Conservation (phyloP, 2,888 invertebrate species). For the Xylota sylvarum region DNA sequence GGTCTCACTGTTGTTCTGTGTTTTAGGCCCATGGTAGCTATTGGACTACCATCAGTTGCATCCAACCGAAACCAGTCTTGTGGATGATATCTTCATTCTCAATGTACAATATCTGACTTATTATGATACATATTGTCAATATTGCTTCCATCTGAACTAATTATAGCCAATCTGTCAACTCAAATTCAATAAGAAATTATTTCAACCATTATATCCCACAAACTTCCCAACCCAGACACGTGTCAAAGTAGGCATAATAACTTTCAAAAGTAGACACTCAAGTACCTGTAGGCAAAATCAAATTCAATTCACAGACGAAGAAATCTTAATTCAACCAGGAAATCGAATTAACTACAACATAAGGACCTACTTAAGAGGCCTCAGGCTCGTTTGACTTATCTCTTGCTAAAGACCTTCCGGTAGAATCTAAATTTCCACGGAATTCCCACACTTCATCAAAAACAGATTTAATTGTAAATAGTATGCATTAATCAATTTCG, state of each 20-base stretch:
- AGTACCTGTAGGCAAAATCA: not conserved
- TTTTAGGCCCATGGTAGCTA: no score
- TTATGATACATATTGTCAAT: no score
- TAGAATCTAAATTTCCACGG: not conserved
- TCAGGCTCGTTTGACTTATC: not conserved
- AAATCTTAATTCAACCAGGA: not conserved
- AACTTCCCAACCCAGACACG: not conserved
- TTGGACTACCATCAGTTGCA: no score
- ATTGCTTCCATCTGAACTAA: no score
- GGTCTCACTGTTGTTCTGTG: no score
- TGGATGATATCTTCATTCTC: no score
- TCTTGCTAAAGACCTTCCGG: not conserved
- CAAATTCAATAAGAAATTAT: not conserved
- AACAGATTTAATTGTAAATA: constrained; percentile 2
- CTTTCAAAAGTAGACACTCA: not conserved
- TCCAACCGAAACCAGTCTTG: no score
- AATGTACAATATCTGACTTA: no score
- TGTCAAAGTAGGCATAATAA: not conserved
- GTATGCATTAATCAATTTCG: constrained; percentile 14
- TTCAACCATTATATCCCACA: no score
- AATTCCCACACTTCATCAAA: not conserved
- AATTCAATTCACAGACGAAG: not conserved
- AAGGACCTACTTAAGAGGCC: not conserved
- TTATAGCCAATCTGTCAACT: no score
- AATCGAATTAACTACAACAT: not conserved